Evolutionary conservation across 2,888 invertebrate species (phyloP).

Genomic region (Heliconius cydno): DNA sequence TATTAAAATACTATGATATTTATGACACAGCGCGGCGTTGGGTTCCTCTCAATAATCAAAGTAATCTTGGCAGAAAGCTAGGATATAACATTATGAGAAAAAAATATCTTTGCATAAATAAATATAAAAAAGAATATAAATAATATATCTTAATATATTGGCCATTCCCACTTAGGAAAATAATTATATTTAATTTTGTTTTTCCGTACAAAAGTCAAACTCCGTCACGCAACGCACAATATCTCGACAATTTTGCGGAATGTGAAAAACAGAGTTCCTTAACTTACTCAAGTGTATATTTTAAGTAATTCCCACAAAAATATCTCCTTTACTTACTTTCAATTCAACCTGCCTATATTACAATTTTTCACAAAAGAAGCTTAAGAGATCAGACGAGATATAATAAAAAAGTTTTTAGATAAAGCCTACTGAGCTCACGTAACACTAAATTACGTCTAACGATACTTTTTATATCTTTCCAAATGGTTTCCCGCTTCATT

Average conservation of each 20-base stretch:
- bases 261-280: background rate
- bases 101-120: too few relatives aligned
- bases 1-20: too few relatives aligned
- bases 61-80: too few relatives aligned
- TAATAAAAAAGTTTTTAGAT: conserved; percentile 19
- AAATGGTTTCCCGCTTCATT: conserved; percentile 18
- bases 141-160: too few relatives aligned
- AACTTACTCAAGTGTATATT: background rate
- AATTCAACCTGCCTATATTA: conserved; percentile 1
- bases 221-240: background rate
- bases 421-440: background rate
- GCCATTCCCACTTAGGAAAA: too few relatives aligned
- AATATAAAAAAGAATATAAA: too few relatives aligned
- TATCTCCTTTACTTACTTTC: background rate
- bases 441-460: conserved; percentile 15
- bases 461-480: conserved; percentile 26
- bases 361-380: conserved; percentile 11
- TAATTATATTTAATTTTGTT: too few relatives aligned
- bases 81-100: too few relatives aligned
- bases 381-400: conserved; percentile 15
- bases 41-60: too few relatives aligned
- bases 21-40: too few relatives aligned
- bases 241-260: background rate
- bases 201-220: too few relatives aligned
- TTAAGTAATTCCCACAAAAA: background rate